Percentiles rank a stretch among this genome's conserved stretches.
Evolutionary conservation across 2,113 vertebrate genomes (phyloP).

Genomic region (Nycticorax nycticorax): DNA sequence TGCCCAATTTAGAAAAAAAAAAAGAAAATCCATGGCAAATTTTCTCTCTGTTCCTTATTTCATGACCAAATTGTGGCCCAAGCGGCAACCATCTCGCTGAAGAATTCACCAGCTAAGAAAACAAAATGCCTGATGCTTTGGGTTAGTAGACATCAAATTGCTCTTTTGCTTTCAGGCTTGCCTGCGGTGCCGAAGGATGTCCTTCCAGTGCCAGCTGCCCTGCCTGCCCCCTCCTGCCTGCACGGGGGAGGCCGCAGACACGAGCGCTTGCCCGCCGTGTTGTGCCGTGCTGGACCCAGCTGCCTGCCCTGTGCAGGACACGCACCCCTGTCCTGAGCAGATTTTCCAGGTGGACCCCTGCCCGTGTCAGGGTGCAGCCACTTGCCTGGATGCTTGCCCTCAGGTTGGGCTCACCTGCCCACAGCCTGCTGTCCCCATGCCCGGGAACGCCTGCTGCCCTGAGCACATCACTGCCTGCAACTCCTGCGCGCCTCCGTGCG

Average conservation of each 20-base stretch:
- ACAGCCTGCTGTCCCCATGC: background rate
- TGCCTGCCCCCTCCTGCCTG: background rate
- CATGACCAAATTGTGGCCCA: background rate
- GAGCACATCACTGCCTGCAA: background rate
- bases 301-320: background rate
- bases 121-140: accelerated
- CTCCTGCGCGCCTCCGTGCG: background rate
- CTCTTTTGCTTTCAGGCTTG: background rate
- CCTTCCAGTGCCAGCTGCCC: background rate
- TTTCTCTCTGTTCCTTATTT: background rate
- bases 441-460: background rate
- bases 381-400: background rate
- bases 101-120: background rate
- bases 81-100: background rate
- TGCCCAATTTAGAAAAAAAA: background rate
- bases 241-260: accelerated
- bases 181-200: background rate
- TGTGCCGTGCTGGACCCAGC: accelerated
- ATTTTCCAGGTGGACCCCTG: background rate
- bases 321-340: background rate
- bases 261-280: accelerated
- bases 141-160: background rate
- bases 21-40: background rate
- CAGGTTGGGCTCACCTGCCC: background rate
- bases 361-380: background rate